phyloP scores from a whole-genome alignment of 2,888 invertebrate species.

The Lordiphosa fenestrarum region DNA sequence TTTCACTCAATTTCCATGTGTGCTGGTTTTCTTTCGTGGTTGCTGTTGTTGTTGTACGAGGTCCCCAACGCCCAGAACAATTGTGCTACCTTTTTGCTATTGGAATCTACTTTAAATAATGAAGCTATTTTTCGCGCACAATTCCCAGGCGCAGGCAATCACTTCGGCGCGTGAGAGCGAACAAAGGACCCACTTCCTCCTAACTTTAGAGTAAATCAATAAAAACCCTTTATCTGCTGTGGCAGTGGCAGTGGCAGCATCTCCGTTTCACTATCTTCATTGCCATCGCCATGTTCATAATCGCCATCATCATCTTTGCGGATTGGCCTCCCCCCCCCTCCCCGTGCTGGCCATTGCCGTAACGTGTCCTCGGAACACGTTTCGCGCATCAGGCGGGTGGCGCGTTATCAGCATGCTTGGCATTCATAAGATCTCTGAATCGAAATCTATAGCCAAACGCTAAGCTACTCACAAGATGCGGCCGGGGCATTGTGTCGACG shows the following conservation, averaged over 20 bases:
- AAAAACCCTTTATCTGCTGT: slow-evolving; percentile 25
- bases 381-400: slow-evolving; percentile 39
- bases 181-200: slow-evolving; percentile 26
- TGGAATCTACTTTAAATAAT: slow-evolving; percentile 68
- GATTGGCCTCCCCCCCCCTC: too few relatives aligned
- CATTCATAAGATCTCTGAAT: slow-evolving; percentile 67
- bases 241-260: slow-evolving; percentile 31
- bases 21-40: background rate
- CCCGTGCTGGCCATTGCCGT: slow-evolving; percentile 17
- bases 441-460: slow-evolving; percentile 48
- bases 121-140: slow-evolving; percentile 71
- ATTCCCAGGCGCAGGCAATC: slow-evolving; percentile 71
- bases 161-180: slow-evolving; percentile 48
- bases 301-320: slow-evolving; percentile 60
- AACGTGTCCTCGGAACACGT: slow-evolving; percentile 65
- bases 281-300: slow-evolving; percentile 58
- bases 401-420: slow-evolving; percentile 66
- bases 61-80: slow-evolving; percentile 54
- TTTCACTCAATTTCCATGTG: slow-evolving; percentile 30
- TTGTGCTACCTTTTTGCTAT: slow-evolving; percentile 37
- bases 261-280: slow-evolving; percentile 34
- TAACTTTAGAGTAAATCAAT: slow-evolving; percentile 62
- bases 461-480: slow-evolving; percentile 51
- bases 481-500: slow-evolving; percentile 43
- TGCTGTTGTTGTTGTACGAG: slow-evolving; percentile 11